A percentile compares a stretch with the other conserved stretches of the same genome.
Conservation (phyloP, 2,113 vertebrate genomes). For the Cyprinodon brontotheroides region DNA sequence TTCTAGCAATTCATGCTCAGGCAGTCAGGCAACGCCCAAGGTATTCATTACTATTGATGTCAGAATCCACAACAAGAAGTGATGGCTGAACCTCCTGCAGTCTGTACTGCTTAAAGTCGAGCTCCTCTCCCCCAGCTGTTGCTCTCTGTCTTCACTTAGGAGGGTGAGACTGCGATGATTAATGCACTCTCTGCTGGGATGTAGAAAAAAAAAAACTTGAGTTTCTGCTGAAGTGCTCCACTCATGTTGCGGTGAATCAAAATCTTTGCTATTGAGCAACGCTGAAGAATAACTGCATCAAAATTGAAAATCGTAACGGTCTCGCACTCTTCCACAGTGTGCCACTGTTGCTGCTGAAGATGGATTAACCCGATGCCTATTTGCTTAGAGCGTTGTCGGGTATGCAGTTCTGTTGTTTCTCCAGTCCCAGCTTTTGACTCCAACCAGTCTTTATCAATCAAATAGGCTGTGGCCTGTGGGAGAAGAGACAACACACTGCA, state of each 20-base stretch:
- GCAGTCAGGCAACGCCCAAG: slow-evolving; percentile 69
- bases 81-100: slow-evolving; percentile 74
- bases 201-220: slow-evolving; percentile 47
- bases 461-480: slow-evolving; percentile 19
- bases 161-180: slow-evolving; percentile 65
- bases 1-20: slow-evolving; percentile 58
- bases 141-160: slow-evolving; percentile 61
- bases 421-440: slow-evolving; percentile 22
- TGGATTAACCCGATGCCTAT: slow-evolving; percentile 40
- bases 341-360: slow-evolving; percentile 35
- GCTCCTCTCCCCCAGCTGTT: slow-evolving; percentile 69
- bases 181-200: slow-evolving; percentile 71
- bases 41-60: slow-evolving; percentile 77
- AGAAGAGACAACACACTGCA: slow-evolving; percentile 16
- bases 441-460: slow-evolving; percentile 35
- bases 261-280: slow-evolving; percentile 22
- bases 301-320: slow-evolving; percentile 48
- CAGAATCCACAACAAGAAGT: slow-evolving; percentile 74
- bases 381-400: slow-evolving; percentile 30
- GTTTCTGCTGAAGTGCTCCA: slow-evolving; percentile 56
- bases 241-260: slow-evolving; percentile 45
- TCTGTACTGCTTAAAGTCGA: slow-evolving; percentile 73
- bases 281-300: slow-evolving; percentile 40
- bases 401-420: slow-evolving; percentile 32
- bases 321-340: slow-evolving; percentile 25